Evolutionary conservation across 2,113 vertebrate species (phyloP).

Genomic region (Dipodomys stephensi): DNA sequence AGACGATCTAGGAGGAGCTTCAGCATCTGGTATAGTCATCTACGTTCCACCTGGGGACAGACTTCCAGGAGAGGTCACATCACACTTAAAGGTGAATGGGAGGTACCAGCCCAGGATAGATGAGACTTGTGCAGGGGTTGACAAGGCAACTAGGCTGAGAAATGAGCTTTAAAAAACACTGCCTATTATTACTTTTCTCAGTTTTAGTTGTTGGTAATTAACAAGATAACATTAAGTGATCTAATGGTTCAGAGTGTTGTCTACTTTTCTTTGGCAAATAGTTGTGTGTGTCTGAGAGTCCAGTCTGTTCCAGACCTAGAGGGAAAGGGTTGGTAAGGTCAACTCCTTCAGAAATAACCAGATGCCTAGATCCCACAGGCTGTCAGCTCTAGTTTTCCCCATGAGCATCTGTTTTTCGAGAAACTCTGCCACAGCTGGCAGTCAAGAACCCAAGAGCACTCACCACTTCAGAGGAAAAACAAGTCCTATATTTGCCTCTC

Average conservation of each 20-base stretch:
- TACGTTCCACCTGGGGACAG: background rate
- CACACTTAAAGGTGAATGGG: background rate
- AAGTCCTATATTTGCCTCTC: background rate
- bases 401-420: background rate
- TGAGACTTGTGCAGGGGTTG: background rate
- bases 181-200: background rate
- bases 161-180: too few species aligned
- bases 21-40: background rate
- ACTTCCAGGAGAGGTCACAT: background rate
- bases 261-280: background rate
- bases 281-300: background rate
- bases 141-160: too few species aligned
- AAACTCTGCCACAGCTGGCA: background rate
- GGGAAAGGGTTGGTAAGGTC: background rate
- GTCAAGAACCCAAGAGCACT: background rate
- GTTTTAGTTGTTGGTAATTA: background rate
- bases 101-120: background rate
- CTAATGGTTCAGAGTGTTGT: background rate
- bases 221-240: background rate
- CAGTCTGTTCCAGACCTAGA: background rate
- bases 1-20: background rate
- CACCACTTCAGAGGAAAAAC: background rate
- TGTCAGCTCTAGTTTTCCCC: background rate
- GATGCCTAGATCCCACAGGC: accelerated
- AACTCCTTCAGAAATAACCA: background rate